Conservation (phyloP, 1,140 invertebrate species). For the Aphelenchoides besseyi region DNA sequence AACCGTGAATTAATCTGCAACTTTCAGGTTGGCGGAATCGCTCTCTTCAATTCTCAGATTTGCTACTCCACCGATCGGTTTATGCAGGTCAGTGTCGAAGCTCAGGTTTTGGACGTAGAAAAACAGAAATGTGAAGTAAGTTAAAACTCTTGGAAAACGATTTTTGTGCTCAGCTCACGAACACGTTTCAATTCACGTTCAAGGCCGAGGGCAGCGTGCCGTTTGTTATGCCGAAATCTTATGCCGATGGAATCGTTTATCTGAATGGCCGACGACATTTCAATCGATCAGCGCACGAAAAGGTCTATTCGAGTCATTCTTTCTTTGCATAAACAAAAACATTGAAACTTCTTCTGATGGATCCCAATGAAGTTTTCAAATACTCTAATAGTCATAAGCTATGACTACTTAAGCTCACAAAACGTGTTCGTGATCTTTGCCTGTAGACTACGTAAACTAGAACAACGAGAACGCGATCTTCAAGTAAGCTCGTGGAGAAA, state of each 20-base stretch:
- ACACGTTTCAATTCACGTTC: constrained; percentile 34
- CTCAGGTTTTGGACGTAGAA: constrained; percentile 24
- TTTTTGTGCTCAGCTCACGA: constrained; percentile 22
- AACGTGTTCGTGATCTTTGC: too few species aligned
- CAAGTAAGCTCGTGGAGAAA: too few species aligned
- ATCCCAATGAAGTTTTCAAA: too few species aligned
- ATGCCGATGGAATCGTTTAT: constrained; percentile 15
- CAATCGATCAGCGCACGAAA: constrained; percentile 31
- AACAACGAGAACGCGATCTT: too few species aligned
- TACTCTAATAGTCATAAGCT: too few species aligned
- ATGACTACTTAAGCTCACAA: too few species aligned
- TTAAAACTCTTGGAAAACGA: neutral
- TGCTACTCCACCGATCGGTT: constrained; percentile 25
- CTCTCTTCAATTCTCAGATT: neutral
- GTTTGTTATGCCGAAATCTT: constrained; percentile 15
- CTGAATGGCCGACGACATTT: constrained; percentile 9
- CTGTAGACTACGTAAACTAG: too few species aligned
- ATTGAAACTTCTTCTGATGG: too few species aligned
- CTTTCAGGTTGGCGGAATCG: constrained; percentile 6
- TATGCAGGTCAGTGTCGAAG: constrained; percentile 23
- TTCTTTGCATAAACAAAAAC: too few species aligned
- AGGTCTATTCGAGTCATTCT: too few species aligned
- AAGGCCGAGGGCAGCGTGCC: constrained; percentile 22
- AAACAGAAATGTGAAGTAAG: constrained; percentile 16
- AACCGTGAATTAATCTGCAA: too few species aligned